Base-by-base conservation (phyloP, 2,888 invertebrate genomes). In the Melanophora roralis region DNA sequence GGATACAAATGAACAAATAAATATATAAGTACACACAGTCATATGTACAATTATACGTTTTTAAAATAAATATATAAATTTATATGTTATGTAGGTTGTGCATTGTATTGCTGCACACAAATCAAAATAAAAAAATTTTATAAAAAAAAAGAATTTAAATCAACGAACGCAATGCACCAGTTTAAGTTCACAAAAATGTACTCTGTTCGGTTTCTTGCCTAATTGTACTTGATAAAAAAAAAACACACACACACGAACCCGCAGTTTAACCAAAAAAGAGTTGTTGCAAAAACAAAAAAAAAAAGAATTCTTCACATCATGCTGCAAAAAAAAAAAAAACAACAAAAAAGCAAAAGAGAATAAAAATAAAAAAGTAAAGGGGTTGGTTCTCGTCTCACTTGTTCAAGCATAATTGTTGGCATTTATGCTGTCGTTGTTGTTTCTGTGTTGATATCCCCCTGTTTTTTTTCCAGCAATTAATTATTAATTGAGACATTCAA, bases 1-100 rank as follows among this genome's bases (percentile, higher is more conserved):
- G 87, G 85, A 87, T 86, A 85, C 53, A 79, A 76, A 72, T 68
- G 62, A 68, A 23, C 32, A 49, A 67, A 43, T 67, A 38, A 68
- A 60, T 59, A 27, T 6, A 27, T 27, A 62, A 67, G 67, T 64
- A n/a, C n/a, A n/a, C n/a, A n/a, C n/a, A n/a, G n/a, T n/a, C n/a
- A n/a, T n/a, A n/a, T n/a, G n/a, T n/a, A n/a, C n/a, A n/a, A n/a
- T n/a, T n/a, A n/a, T n/a, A n/a, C n/a, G n/a, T n/a, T n/a, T n/a
- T n/a, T n/a, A n/a, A n/a, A n/a, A n/a, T n/a, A n/a, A n/a, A n/a
- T n/a, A n/a, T n/a, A n/a, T n/a, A n/a, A n/a, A n/a, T n/a, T n/a
- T n/a, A 64, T 72, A 32, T 60, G 55, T 68, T 38, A 11, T 27
- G 6, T 6, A 27, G 27, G 3, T 5, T 27, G 27, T 6, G 74